Evolutionary conservation across 2,797 vertebrate genomes (phyloP).

Genomic region (Denticeps clupeoides): DNA sequence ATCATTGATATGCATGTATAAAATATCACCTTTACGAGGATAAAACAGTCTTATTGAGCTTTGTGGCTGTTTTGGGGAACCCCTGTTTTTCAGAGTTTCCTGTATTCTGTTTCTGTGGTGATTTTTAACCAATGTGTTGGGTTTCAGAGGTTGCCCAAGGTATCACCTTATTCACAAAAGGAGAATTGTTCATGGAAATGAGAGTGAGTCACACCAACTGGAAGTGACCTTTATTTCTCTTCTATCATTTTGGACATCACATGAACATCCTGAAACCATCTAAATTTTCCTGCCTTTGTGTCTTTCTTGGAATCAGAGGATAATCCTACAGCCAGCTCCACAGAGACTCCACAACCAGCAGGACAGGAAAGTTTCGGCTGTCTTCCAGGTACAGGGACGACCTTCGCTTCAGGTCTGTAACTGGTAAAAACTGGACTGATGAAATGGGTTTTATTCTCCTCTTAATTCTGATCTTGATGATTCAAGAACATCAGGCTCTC

Average conservation of each 20-base stretch:
- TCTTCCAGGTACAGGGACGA: too few species aligned
- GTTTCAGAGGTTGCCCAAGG: slow-evolving; percentile 49
- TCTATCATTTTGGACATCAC: too few species aligned
- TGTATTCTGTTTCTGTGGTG: slow-evolving; percentile 38
- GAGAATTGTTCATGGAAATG: slow-evolving; percentile 38
- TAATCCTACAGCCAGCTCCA: too few species aligned
- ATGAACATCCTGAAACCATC: too few species aligned
- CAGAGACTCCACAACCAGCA: too few species aligned
- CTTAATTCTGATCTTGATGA: slow-evolving; percentile 37
- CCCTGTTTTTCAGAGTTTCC: too few species aligned
- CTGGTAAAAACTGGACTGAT: not conserved
- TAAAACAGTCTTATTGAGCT: too few species aligned
- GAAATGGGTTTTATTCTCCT: slow-evolving; percentile 42
- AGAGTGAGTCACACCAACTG: slow-evolving; percentile 29
- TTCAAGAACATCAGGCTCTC: slow-evolving; percentile 43
- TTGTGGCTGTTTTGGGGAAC: too few species aligned
- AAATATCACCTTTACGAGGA: too few species aligned
- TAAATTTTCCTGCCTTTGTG: too few species aligned
- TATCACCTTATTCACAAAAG: slow-evolving; percentile 40
- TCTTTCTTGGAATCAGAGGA: too few species aligned
- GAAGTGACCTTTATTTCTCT: slow-evolving; percentile 44
- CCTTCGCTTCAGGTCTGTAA: not conserved
- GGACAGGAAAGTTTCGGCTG: not conserved
- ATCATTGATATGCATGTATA: too few species aligned
- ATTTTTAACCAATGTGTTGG: slow-evolving; percentile 43